Evolutionary conservation across 2,113 vertebrate genomes (phyloP).

Genomic region (Emydura subglobosa): DNA sequence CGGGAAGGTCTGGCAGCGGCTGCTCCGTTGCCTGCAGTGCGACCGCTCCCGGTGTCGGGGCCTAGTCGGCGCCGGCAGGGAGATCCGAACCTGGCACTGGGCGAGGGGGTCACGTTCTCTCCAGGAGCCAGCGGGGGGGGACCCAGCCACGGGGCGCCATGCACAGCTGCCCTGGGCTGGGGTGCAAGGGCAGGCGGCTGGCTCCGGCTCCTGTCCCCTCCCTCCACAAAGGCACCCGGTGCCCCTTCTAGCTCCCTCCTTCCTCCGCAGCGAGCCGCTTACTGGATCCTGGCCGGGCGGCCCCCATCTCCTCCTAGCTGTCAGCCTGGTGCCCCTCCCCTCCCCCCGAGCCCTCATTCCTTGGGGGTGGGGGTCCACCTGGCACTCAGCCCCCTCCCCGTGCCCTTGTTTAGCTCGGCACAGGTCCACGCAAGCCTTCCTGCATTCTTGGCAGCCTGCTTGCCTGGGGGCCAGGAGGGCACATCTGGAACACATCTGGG

Average conservation of each 20-base stretch:
- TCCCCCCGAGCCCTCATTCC: no score
- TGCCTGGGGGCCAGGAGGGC: not conserved
- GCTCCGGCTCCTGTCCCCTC: not conserved
- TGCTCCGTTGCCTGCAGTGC: no score
- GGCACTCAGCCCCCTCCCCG: not conserved
- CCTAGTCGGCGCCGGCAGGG: no score
- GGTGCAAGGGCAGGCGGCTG: not conserved
- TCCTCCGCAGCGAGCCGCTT: not conserved
- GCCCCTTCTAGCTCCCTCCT: not conserved
- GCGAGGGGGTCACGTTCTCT: no score
- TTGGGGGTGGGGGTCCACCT: not conserved
- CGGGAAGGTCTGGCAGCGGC: no score
- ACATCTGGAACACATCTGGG: slow-evolving; percentile 87
- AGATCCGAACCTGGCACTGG: no score
- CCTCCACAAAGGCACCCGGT: not conserved
- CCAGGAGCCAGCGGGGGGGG: no score
- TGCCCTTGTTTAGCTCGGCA: slow-evolving; percentile 12
- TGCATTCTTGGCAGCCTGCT: slow-evolving; percentile 51
- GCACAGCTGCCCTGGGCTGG: not conserved
- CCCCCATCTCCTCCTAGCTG: no score
- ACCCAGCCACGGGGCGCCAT: no score
- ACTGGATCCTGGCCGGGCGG: not conserved
- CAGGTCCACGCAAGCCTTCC: not conserved
- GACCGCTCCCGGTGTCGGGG: no score
- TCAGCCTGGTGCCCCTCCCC: no score